Evolutionary conservation across 2,888 invertebrate genomes (phyloP).

Genomic region (Synanthedon vespiformis): DNA sequence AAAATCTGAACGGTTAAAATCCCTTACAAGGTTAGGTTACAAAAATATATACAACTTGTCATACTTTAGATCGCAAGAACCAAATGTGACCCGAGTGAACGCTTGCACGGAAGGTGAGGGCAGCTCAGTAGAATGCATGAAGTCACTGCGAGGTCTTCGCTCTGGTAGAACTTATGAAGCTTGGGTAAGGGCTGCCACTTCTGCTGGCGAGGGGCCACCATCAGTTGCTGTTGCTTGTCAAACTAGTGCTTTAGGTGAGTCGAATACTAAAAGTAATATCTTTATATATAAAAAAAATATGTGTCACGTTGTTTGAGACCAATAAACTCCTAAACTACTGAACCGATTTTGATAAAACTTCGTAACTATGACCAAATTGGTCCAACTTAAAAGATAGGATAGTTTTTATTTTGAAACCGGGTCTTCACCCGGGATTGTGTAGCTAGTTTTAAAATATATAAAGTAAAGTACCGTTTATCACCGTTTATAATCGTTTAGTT

Average conservation of each 20-base stretch:
- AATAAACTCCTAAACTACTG: no score
- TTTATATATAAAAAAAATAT: no score
- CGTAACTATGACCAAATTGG: no score
- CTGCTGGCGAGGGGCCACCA: conserved; percentile 76
- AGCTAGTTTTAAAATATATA: no score
- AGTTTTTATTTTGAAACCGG: no score
- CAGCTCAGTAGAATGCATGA: conserved; percentile 55
- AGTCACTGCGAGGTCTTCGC: conserved; percentile 75
- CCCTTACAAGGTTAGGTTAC: not conserved
- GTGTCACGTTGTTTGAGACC: no score
- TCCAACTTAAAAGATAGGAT: no score
- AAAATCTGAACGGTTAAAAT: no score
- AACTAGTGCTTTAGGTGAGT: conserved; percentile 52
- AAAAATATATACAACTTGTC: not conserved
- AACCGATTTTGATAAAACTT: no score
- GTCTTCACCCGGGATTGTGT: no score
- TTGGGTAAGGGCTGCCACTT: conserved; percentile 86
- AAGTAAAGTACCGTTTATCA: no score
- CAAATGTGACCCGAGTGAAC: conserved; percentile 49
- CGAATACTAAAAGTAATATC: not conserved
- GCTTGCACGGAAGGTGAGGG: conserved; percentile 49
- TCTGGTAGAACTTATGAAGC: conserved; percentile 84
- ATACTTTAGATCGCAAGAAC: conserved; percentile 44
- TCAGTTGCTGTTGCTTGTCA: conserved; percentile 56
- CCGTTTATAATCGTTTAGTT: no score